Percentiles rank a stretch among this genome's conserved stretches.
Evolutionary conservation across 1,140 invertebrate species (phyloP).

Genomic region (Belonocnema kinseyi): DNA sequence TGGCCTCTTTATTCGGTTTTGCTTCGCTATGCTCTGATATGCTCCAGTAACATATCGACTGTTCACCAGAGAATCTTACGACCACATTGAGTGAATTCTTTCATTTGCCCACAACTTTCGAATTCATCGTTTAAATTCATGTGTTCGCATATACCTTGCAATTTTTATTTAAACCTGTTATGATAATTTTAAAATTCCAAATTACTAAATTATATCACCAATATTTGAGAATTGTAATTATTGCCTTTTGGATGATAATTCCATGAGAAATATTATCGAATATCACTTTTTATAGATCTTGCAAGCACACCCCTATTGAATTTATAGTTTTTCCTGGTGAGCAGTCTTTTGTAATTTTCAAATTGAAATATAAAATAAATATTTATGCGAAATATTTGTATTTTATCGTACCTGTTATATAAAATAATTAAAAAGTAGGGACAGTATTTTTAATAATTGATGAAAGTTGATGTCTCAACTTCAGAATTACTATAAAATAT

Average conservation of each 20-base stretch:
- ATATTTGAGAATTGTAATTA: background rate
- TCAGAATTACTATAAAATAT: no score
- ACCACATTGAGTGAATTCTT: constrained; percentile 50
- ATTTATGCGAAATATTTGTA: no score
- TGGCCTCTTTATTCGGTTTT: constrained; percentile 41
- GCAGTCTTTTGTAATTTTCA: no score
- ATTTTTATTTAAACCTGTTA: constrained; percentile 18
- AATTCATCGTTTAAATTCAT: constrained; percentile 60
- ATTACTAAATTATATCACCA: constrained; percentile 2
- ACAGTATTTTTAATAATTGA: no score
- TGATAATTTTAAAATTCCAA: background rate
- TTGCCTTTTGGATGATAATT: background rate
- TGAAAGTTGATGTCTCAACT: no score
- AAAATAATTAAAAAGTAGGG: no score
- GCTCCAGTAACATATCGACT: constrained; percentile 42
- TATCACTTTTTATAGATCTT: background rate
- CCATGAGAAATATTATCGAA: background rate
- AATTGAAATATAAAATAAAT: no score
- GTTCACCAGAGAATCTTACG: constrained; percentile 45
- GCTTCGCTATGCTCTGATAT: constrained; percentile 35
- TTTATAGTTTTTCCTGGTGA: no score
- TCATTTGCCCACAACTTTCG: constrained; percentile 57
- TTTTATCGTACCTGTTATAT: no score
- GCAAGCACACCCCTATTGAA: no score
- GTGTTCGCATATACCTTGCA: constrained; percentile 7